Evolutionary conservation across 2,113 vertebrate genomes (phyloP), one percentile per base, ranked within the genome.

Genomic region (Conger conger): DNA sequence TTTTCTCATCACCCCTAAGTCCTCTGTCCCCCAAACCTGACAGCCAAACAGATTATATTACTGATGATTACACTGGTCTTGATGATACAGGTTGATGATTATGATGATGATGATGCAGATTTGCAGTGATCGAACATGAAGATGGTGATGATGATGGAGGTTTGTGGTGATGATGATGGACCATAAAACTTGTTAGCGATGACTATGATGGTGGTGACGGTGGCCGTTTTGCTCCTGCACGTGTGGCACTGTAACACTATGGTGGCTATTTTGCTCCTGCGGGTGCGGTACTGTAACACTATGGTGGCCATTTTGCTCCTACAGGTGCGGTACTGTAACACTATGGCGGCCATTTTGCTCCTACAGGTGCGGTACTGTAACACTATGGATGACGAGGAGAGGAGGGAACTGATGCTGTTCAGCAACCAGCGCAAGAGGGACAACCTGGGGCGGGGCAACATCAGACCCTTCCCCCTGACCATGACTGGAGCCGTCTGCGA

Each of bases 371-470:
- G 97, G 81, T 99, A 99, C 16, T 99, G 98, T 88, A 98, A 97
- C 89, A 96, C 96, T 0, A 84, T 99, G 95, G 98, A 99, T 38
- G 98, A 99, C 85, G 98, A 99, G 35, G 98, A 99, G 90, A 99
- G 99, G 90, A 95, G 97, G 83, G 98, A 99, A 88, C 95, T 99
- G 42, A 99, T 98, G 90, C 94, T 99, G 57, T 99, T 99, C 94
- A 99, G 98, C 90, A 97, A 96, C 89, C 98, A 99, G 89, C 94
- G 98, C 85, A 99, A 99, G 90, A 96, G 98, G 45, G 98, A 99
- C 89, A 99, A 97, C 86, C 86, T 99, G 93, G 98, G 98, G 40
- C 92, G 98, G 88, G 98, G 98, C 88, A 99, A 96, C 4, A 97
- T 99, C 42, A 95, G 98, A 4, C 98, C 97, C 0, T 98, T 99